Conservation (phyloP, 2,113 vertebrate species). For the Alligator sinensis region DNA sequence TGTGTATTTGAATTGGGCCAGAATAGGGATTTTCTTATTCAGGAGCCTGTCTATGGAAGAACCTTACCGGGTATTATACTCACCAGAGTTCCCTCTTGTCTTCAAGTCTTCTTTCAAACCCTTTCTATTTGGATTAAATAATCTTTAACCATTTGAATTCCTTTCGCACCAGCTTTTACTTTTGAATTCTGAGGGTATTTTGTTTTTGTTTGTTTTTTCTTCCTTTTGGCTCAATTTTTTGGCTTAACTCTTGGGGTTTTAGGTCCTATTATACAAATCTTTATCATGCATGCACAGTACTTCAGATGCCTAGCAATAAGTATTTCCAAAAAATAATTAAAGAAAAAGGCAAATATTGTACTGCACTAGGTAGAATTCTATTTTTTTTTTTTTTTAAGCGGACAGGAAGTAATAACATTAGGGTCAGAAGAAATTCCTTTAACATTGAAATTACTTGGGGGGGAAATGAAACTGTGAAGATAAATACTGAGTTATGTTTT, state of each 20-base stretch:
- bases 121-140: not conserved
- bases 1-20: not conserved
- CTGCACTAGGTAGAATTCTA: not conserved
- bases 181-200: not conserved
- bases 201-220: not conserved
- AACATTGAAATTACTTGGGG: not conserved
- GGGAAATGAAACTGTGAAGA: not conserved
- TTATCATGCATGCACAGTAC: not conserved
- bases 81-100: not conserved
- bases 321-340: not conserved
- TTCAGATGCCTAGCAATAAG: not conserved
- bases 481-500: not conserved
- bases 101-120: slow-evolving; percentile 4
- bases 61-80: not conserved
- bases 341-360: not conserved
- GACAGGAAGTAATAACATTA: not conserved
- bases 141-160: not conserved
- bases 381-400: not conserved
- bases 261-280: not conserved
- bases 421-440: not conserved
- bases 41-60: slow-evolving; percentile 32
- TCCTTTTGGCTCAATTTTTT: not conserved
- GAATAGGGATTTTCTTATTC: slow-evolving; percentile 25
- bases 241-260: not conserved
- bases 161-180: not conserved